phyloP scores from a whole-genome alignment of 2,113 vertebrate genomes.

The Protomyctophum bolini region DNA sequence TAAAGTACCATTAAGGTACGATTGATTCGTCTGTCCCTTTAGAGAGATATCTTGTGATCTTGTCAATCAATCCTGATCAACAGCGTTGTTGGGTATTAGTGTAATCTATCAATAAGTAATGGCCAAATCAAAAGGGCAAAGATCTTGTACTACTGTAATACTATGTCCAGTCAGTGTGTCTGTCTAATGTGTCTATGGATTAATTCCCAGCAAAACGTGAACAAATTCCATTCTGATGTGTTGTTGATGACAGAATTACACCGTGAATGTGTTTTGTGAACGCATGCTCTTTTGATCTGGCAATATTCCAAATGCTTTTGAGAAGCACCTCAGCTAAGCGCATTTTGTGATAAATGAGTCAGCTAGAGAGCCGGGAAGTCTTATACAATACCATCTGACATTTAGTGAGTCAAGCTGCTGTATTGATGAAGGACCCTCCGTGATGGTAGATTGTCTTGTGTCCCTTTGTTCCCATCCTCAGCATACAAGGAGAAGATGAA shows the following conservation, averaged over 20 bases:
- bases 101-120: no score
- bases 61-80: background rate
- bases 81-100: no score
- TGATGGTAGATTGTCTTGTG: background rate
- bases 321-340: no score
- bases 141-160: no score
- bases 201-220: background rate
- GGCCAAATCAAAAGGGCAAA: no score
- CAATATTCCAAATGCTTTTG: background rate
- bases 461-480: slow-evolving; percentile 64
- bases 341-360: background rate
- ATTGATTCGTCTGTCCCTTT: background rate
- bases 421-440: no score
- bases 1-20: background rate
- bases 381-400: no score
- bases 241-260: slow-evolving; percentile 7
- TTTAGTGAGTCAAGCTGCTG: no score
- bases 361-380: background rate
- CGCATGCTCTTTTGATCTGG: background rate
- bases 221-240: background rate
- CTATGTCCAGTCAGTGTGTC: no score
- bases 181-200: no score
- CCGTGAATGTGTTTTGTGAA: background rate
- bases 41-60: background rate
- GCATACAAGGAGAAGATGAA: slow-evolving; percentile 99